These are phyloP conservation scores for Macrosoma leucophasiata DNA, from an alignment of 2,888 invertebrate species.

Conservation along the genomic window DNA sequence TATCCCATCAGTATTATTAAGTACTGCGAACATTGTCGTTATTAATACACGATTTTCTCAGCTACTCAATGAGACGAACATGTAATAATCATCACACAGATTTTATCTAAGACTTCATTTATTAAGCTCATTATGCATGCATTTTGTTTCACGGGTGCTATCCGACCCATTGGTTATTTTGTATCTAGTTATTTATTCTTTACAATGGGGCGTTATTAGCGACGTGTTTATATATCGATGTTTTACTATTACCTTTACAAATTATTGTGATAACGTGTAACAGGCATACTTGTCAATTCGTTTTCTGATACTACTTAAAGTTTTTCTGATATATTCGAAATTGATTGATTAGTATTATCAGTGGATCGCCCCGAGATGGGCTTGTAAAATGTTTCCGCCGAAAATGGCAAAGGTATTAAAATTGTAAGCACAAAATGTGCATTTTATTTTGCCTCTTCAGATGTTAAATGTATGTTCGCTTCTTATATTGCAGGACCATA, in stretches of 20 bases:
- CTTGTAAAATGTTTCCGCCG: conserved; percentile 43
- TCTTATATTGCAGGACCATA: background rate
- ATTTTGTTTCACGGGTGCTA: conserved; percentile 26
- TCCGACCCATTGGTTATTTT: conserved; percentile 13
- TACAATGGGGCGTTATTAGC: conserved; percentile 26
- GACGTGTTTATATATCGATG: conserved; percentile 27
- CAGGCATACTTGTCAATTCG: conserved; percentile 12
- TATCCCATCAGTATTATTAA: conserved; percentile 66
- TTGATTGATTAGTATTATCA: conserved; percentile 62
- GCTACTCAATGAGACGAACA: too few relatives aligned
- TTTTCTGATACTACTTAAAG: conserved; percentile 21
- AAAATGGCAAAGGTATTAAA: conserved; percentile 34
- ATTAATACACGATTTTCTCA: conserved; percentile 26
- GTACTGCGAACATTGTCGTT: conserved; percentile 49
- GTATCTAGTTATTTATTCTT: conserved; percentile 19
- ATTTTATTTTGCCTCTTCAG: conserved; percentile 42
- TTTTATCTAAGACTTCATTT: conserved; percentile 18
- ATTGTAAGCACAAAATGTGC: conserved; percentile 62
- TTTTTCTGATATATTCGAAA: conserved; percentile 71
- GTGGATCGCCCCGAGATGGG: conserved; percentile 41
- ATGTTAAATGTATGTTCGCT: conserved; percentile 47
- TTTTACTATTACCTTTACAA: conserved; percentile 23
- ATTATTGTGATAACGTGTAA: conserved; percentile 22
- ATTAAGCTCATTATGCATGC: conserved; percentile 15
- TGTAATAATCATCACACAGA: conserved; percentile 18